phyloP scores from a whole-genome alignment of 2,113 vertebrate genomes.

The Amia ocellicauda region DNA sequence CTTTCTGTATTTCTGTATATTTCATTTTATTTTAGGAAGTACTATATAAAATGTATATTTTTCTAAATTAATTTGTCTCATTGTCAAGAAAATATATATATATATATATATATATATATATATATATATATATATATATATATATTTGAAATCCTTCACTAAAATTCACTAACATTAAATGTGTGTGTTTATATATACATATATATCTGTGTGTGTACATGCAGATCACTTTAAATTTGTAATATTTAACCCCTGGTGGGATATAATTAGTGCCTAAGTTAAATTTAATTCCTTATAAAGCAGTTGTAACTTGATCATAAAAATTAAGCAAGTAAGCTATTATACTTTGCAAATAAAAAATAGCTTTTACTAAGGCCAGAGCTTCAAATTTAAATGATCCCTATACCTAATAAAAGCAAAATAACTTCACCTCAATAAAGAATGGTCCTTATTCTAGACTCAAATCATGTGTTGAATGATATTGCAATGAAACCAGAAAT shows the following conservation, averaged over 20 bases:
- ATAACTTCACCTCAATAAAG: too few relatives aligned
- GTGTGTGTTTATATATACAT: slow-evolving; percentile 62
- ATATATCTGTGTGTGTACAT: slow-evolving; percentile 42
- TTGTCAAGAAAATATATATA: slow-evolving; percentile 68
- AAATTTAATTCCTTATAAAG: too few relatives aligned
- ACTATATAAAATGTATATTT: background rate
- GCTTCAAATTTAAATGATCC: slow-evolving; percentile 25
- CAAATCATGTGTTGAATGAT: too few relatives aligned
- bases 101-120: too few relatives aligned
- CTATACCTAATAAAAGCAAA: slow-evolving; percentile 21
- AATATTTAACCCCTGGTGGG: too few relatives aligned
- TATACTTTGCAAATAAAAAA: slow-evolving; percentile 49
- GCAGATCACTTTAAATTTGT: too few relatives aligned
- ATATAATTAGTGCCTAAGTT: too few relatives aligned
- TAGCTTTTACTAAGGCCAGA: slow-evolving; percentile 30
- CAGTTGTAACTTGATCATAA: too few relatives aligned
- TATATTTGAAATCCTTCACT: slow-evolving; percentile 70
- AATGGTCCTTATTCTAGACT: too few relatives aligned
- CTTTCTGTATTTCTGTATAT: background rate
- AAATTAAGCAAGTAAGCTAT: too few relatives aligned
- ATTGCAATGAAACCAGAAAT: too few relatives aligned
- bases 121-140: too few relatives aligned
- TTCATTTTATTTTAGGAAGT: background rate
- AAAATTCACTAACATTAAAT: slow-evolving; percentile 64
- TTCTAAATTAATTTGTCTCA: slow-evolving; percentile 28